Conservation (phyloP, 2,888 invertebrate species). For the Anarsia innoxiella region DNA sequence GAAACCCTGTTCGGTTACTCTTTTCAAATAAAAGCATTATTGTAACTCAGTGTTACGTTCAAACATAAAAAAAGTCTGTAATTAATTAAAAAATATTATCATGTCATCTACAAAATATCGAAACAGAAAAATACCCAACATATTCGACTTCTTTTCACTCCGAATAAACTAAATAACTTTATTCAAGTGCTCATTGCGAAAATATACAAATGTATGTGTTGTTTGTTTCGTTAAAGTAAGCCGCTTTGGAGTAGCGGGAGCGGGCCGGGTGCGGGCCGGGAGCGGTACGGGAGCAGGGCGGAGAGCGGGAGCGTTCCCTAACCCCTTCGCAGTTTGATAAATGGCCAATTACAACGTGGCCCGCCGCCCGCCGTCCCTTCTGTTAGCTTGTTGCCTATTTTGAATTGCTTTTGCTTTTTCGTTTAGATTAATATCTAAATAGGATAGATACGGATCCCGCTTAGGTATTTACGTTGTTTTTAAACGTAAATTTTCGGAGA, state of each 20-base stretch:
- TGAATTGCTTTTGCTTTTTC: conserved; percentile 76
- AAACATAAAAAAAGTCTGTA: too few species aligned
- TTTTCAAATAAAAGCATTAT: too few species aligned
- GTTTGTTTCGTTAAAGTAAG: conserved; percentile 23
- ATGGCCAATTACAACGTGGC: conserved; percentile 73
- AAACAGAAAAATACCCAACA: too few species aligned
- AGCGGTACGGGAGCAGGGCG: conserved; percentile 52
- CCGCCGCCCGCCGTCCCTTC: conserved; percentile 70
- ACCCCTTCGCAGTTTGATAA: conserved; percentile 76
- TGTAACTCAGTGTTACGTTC: too few species aligned
- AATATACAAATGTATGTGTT: conserved; percentile 25
- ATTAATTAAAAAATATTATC: too few species aligned
- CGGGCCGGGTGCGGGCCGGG: conserved; percentile 44
- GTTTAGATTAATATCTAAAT: conserved; percentile 76
- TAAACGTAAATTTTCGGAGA: conserved; percentile 68
- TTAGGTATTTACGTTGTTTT: conserved; percentile 74
- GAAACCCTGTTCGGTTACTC: too few species aligned
- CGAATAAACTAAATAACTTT: background rate
- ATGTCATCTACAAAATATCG: too few species aligned
- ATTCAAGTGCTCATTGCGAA: background rate
- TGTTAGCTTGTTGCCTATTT: conserved; percentile 76
- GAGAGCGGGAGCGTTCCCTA: conserved; percentile 59
- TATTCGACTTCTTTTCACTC: too few species aligned
- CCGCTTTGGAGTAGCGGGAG: conserved; percentile 28
- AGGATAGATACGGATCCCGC: conserved; percentile 74